Percentiles rank a stretch among this genome's conserved stretches.
Evolutionary conservation across 1,140 invertebrate genomes (phyloP).

Genomic region (Ceratina calcarata): DNA sequence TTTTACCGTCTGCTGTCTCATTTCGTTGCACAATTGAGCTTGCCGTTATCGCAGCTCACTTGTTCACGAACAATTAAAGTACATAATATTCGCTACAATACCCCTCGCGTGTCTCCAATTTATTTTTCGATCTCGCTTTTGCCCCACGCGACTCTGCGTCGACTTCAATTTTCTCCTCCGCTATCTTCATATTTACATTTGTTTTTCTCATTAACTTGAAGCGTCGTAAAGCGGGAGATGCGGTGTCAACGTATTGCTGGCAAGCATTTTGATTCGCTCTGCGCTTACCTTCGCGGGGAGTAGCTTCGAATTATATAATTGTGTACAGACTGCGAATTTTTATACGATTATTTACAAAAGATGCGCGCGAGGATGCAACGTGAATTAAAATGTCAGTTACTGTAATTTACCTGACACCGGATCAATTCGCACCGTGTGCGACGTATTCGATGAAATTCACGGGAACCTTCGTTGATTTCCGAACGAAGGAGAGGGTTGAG

Average conservation of each 20-base stretch:
- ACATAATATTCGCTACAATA: constrained; percentile 48
- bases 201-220: too few species aligned
- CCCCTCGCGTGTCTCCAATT: constrained; percentile 51
- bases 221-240: too few species aligned
- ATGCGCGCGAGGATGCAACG: too few species aligned
- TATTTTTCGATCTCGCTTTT: constrained; percentile 65
- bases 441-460: neutral
- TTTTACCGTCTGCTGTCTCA: constrained; percentile 38
- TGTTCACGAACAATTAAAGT: constrained; percentile 28
- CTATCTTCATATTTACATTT: too few species aligned
- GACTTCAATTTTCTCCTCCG: neutral
- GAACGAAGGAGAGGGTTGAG: neutral
- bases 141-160: constrained; percentile 21
- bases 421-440: too few species aligned
- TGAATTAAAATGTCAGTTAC: too few species aligned
- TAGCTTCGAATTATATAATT: too few species aligned
- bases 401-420: too few species aligned
- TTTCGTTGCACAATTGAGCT: constrained; percentile 12
- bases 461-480: neutral
- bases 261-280: too few species aligned
- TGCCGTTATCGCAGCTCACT: neutral
- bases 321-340: too few species aligned
- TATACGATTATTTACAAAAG: too few species aligned
- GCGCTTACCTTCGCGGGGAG: too few species aligned
- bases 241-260: neutral